phyloP scores from a whole-genome alignment of 2,113 vertebrate species.

The human region DNA sequence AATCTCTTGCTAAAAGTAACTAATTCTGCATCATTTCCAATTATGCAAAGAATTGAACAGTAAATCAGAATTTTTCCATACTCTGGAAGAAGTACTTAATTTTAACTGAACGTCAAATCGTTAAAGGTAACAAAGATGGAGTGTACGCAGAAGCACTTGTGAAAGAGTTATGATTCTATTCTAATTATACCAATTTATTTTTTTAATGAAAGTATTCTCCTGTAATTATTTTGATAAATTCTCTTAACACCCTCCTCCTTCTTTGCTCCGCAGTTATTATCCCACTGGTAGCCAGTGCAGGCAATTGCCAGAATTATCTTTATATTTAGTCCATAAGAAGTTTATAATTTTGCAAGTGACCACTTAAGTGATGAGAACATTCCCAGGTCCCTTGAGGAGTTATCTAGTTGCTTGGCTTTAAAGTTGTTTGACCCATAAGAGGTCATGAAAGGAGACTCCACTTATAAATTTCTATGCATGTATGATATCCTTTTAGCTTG shows the following conservation, averaged over 20 bases:
- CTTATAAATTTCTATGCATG: not conserved
- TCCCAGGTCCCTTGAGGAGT: not conserved
- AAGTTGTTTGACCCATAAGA: not conserved
- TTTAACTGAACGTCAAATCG: constrained; percentile 71
- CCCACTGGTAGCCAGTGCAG: not conserved
- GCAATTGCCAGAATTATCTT: constrained; percentile 37
- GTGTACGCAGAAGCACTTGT: constrained; percentile 51
- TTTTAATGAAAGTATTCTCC: constrained; percentile 74
- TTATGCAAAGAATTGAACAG: constrained; percentile 39
- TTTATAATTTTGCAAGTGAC: constrained; percentile 35
- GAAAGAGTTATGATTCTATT: constrained; percentile 74
- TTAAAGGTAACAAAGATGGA: constrained; percentile 77
- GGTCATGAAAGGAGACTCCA: not conserved
- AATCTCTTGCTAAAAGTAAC: constrained; percentile 45
- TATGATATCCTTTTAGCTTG: not conserved
- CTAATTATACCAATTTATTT: constrained; percentile 79
- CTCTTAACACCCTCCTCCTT: constrained; percentile 52
- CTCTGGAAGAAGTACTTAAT: constrained; percentile 58
- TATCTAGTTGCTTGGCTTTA: not conserved
- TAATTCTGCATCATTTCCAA: constrained; percentile 56
- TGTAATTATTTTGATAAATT: constrained; percentile 79
- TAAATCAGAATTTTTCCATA: constrained; percentile 67
- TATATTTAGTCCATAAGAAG: constrained; percentile 27
- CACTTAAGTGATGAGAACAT: not conserved
- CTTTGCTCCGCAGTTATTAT: constrained; percentile 53